Evolutionary conservation across 2,888 invertebrate genomes (phyloP).

Genomic region (Pyrrhosoma nymphula): DNA sequence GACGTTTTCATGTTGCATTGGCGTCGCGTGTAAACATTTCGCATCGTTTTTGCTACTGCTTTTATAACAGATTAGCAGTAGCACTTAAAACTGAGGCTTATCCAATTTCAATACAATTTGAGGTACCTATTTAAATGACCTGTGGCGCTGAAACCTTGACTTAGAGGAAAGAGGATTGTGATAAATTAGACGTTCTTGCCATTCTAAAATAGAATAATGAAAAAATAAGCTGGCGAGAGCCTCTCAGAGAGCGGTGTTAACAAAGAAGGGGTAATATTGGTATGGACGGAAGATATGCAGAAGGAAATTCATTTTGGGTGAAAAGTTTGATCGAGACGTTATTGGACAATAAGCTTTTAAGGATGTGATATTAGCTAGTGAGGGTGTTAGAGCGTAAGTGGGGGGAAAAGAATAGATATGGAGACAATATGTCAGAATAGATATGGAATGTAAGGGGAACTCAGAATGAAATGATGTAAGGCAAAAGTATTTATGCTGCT

Average conservation of each 20-base stretch:
- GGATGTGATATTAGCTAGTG: not conserved
- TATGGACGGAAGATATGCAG: not conserved
- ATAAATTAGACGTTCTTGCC: not conserved
- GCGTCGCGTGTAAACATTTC: no score
- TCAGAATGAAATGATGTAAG: not conserved
- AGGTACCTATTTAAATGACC: no score
- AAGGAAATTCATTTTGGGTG: not conserved
- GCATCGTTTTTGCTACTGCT: no score
- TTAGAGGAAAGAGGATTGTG: not conserved
- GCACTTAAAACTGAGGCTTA: no score
- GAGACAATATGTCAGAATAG: not conserved
- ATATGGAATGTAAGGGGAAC: not conserved
- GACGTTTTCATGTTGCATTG: no score
- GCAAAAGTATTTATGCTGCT: not conserved
- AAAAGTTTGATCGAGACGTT: not conserved
- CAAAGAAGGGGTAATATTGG: not conserved
- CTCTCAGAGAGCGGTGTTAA: not conserved
- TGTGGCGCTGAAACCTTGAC: not conserved
- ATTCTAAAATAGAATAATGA: not conserved
- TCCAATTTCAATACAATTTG: no score
- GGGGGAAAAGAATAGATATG: not conserved
- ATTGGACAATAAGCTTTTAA: not conserved
- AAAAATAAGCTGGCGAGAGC: not conserved
- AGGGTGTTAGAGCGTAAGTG: not conserved
- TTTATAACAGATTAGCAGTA: no score